Base-by-base conservation (phyloP, 2,797 vertebrate species). In the Hyperoplus lanceolatus region DNA sequence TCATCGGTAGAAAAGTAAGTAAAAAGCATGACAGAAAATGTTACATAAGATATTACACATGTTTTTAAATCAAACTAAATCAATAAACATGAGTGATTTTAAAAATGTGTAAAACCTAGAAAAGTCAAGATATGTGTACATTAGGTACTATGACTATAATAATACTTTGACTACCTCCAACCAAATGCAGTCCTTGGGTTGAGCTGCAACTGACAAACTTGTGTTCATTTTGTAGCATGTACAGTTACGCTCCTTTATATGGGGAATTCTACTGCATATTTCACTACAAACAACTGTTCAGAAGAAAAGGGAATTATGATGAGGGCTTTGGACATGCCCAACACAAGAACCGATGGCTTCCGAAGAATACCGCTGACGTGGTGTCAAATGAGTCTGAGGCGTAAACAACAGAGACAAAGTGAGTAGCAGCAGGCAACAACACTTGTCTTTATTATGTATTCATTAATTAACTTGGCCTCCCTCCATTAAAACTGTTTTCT, bases 211-310 rank as follows among this genome's bases (percentile, higher is more conserved):
- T 90, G 49, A 81, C 38, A 18, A 36, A 29, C 45, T n/a, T 93
- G 41, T 94, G 54, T 68, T 87, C 54, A 71, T 80, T 29, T 94
- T 94, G 60, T 93, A 97, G 97, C 91, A 90, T 96, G 84, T 81
- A 93, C 81, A 96, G 89, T 90, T 97, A 94, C 15, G 77, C 94
- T 41, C 91, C 94, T 62, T 87, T 96, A 71, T 89, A 90, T 0
- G 95, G 95, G 29, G 92, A 94, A 48, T 94, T 97, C 83, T 97
- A 96, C 95, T 97, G 97, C 90, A 93, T 95, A 91, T 93, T 92
- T 92, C 97, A 97, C 93, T 96, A 94, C 94, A 91, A 95, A 88
- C 95, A 96, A 93, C 93, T 96, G 80, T 93, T 95, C 88, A 94
- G 84, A 85, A 85, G 75, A 73, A 95, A 92, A 58, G 95, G 90